These are phyloP conservation scores for Heliconius sara DNA, from an alignment of 2,888 invertebrate genomes.

Conservation along the genomic window DNA sequence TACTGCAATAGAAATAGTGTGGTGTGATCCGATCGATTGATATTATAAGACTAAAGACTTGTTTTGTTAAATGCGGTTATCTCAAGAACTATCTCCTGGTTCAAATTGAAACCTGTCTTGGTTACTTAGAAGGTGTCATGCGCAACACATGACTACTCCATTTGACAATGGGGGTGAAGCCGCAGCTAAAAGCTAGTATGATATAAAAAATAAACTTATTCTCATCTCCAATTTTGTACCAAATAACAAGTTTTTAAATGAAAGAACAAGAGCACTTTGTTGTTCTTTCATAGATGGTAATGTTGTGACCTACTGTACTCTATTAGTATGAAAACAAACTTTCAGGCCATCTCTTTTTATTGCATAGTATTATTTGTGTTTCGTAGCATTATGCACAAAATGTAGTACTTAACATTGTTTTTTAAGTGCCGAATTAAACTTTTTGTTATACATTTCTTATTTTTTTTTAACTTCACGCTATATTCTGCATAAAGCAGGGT, in stretches of 20 bases:
- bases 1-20: no score
- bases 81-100: no score
- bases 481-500: background rate
- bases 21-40: no score
- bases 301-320: constrained; percentile 13
- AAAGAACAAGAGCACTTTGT: background rate
- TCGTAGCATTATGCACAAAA: background rate
- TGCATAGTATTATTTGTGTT: background rate
- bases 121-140: no score
- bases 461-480: background rate
- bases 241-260: background rate
- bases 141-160: no score
- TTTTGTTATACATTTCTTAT: background rate
- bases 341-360: background rate
- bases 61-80: no score
- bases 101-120: no score
- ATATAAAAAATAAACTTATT: no score
- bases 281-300: background rate
- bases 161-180: no score
- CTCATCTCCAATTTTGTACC: background rate
- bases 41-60: no score
- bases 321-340: constrained; percentile 13
- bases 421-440: background rate
- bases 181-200: no score
- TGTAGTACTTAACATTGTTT: constrained; percentile 7